A percentile compares a stretch with the other conserved stretches of the same genome.
Evolutionary conservation across 1,140 invertebrate genomes (phyloP).

Genomic region (Drosophila rufa): DNA sequence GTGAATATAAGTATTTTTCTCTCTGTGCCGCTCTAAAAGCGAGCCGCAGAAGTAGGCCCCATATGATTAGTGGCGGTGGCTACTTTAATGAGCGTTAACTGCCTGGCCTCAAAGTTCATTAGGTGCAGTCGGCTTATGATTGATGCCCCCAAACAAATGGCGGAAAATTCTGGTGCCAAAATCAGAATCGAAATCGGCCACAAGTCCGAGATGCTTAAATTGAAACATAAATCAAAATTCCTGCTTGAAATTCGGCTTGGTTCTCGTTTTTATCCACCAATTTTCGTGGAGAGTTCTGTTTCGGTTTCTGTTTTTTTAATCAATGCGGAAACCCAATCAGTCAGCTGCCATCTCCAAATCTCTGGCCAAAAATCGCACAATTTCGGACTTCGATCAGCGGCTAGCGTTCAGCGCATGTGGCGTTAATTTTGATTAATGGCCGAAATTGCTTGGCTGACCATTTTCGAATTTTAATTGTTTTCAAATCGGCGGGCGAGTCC

Average conservation of each 20-base stretch:
- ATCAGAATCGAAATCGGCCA: constrained; percentile 46
- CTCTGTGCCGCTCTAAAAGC: constrained; percentile 1
- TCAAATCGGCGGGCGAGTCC: constrained; percentile 77
- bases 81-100: constrained; percentile 83
- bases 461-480: constrained; percentile 81
- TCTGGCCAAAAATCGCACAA: constrained; percentile 42
- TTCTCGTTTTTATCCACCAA: constrained; percentile 31
- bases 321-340: constrained; percentile 74
- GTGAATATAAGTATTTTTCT: not conserved
- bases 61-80: constrained; percentile 78
- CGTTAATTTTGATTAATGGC: constrained; percentile 84
- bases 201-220: constrained; percentile 48
- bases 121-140: constrained; percentile 71
- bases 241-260: constrained; percentile 22
- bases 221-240: constrained; percentile 65
- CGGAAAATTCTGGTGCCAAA: constrained; percentile 72
- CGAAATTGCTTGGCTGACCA: constrained; percentile 75
- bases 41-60: constrained; percentile 34
- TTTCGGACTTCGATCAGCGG: constrained; percentile 44
- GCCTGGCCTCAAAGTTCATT: constrained; percentile 78
- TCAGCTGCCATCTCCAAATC: constrained; percentile 49
- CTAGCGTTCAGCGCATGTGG: constrained; percentile 69
- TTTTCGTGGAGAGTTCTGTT: constrained; percentile 50
- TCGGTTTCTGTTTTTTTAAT: constrained; percentile 41
- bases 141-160: constrained; percentile 63